Base-by-base conservation (phyloP, 2,888 invertebrate species). In the Chloroclysta siterata region DNA sequence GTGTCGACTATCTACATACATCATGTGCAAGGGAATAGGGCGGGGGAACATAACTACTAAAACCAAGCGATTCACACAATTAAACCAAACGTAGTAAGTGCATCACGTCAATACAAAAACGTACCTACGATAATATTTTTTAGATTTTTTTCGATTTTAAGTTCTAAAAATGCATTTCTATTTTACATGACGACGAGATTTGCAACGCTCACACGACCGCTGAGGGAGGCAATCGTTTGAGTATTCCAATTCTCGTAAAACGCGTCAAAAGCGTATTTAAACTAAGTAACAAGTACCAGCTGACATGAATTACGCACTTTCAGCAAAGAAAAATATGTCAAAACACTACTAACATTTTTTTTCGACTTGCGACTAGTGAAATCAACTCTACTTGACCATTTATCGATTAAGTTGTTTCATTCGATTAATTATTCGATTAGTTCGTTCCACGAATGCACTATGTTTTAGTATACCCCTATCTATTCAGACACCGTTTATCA, bases 301-400 rank as follows among this genome's bases (percentile, higher is more conserved):
- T 93, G 93, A 90, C 93, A 93, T 91, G 93, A 93, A 91, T 93
- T 88, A 93, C 93, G 93, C 93, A 93, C 93, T 93, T 93, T 93
- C 93, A 93, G 93, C 93, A 93, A 93, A 93, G 93, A 93, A 93
- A 93, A 93, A 93, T 89, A 93, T 93, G 93, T 93, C 93, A 93
- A 93, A 93, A 93, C 93, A 93, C 93, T 93, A 93, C 93, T 82
- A 90, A 91, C 92, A 86, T 88, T 89, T 88, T 72, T 83, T 88
- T 90, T 90, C 91, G 88, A 90, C 91, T 88, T 91, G 93, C 93
- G 90, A 93, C 93, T 93, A 93, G 90, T 90, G 89, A 92, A 93
- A 93, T 93, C 93, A 93, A 93, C 93, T 93, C 93, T 91, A 93
- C 93, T 89, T 87, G 89, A 91, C 92, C 91, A 89, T 93, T 88